phyloP scores from a whole-genome alignment of 1,140 invertebrate species.

The Aphis craccivora region DNA sequence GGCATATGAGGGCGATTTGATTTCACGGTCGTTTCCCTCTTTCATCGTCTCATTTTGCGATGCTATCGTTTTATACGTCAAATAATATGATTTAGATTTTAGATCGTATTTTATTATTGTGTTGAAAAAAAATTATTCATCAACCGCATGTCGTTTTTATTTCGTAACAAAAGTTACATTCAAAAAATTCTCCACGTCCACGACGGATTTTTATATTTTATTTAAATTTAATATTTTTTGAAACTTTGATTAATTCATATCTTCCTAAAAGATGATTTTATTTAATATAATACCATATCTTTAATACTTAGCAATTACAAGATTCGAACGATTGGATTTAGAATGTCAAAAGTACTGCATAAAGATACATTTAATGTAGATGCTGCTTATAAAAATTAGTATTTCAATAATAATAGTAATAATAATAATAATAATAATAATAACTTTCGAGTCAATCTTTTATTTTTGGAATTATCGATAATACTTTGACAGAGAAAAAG shows the following conservation, averaged over 20 bases:
- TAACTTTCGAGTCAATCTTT: background rate
- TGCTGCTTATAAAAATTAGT: too few species aligned
- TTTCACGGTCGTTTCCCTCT: background rate
- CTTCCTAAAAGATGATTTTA: background rate
- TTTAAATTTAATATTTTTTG: background rate
- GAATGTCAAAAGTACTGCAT: background rate
- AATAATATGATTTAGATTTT: background rate
- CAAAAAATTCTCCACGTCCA: background rate
- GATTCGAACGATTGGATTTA: background rate
- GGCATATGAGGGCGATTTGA: slow-evolving; percentile 32
- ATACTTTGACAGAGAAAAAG: background rate
- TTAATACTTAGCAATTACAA: background rate
- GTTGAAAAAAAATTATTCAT: background rate
- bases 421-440: background rate
- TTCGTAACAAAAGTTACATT: background rate
- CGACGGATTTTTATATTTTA: background rate
- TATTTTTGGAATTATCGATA: background rate
- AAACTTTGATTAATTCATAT: background rate
- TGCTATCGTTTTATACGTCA: background rate
- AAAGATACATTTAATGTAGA: background rate
- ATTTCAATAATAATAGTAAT: too few species aligned
- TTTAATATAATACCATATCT: background rate
- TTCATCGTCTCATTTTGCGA: background rate
- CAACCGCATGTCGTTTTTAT: background rate
- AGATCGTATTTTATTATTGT: background rate